Base-by-base conservation (phyloP, 2,888 invertebrate species). In the Leucania comma region DNA sequence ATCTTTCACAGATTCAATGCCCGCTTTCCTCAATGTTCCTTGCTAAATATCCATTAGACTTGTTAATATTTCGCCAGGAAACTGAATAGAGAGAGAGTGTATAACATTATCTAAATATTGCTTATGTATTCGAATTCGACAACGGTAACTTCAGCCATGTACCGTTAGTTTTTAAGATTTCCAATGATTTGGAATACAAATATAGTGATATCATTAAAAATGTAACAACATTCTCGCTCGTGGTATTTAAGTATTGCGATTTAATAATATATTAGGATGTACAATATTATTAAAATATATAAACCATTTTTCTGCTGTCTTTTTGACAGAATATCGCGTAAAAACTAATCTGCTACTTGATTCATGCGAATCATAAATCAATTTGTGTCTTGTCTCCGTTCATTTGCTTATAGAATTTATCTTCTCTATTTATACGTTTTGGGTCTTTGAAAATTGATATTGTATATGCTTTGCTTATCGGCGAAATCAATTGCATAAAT, bases 141-240 rank as follows among this genome's bases (percentile, higher is more conserved):
- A 90, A 90, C 92, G 90, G 91, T 90, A 89, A 85, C 75, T 64
- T 80, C 68, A 75, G 67, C 51, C 51, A 67, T 69, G 48, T 72
- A 84, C 90, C 90, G 91, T 92, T 90, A 90, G 74, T 78, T 87
- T 83, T 87, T 90, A 70, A 87, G 87, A 89, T 89, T 87, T 88
- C 79, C 80, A 86, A 89, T 86, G 81, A 86, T 80, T 76, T 86
- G 59, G 80, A 82, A 85, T 85, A 87, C 24, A 46, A 71, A 29
- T 20, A 58, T 10, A 68, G 29, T 61, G 56, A 85, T 86, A 74
- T 80, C 72, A 74, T 80, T 77, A 61, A 62, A 81, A 80, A 81
- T 75, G 67, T 81, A 79, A 79, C 59, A 63, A 73, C 74, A 80
- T 78, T 80, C 58, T 68, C 72, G 63, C 64, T 65, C 59, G 73